Percentiles rank a stretch among this genome's conserved stretches.
These are phyloP conservation scores for Hydroisotoma schaefferi DNA, from an alignment of 2,888 invertebrate genomes.

Conservation along the genomic window DNA sequence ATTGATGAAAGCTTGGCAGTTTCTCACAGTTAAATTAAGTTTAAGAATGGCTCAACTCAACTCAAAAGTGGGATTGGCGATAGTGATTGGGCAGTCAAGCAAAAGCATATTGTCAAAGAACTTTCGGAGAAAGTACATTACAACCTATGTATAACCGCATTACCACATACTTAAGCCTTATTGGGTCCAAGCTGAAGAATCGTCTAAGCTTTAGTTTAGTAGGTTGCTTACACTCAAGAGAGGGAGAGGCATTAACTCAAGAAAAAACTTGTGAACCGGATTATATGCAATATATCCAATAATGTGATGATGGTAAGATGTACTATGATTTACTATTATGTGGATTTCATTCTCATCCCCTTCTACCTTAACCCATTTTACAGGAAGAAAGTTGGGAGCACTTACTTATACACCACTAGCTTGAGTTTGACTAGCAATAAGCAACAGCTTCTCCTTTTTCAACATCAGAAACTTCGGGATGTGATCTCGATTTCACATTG, in stretches of 20 bases:
- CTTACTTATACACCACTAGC: too few species aligned
- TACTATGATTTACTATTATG: slow-evolving; percentile 17
- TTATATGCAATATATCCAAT: slow-evolving; percentile 9
- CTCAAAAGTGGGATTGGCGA: slow-evolving; percentile 8
- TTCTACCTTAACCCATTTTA: slow-evolving; percentile 5
- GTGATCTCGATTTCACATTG: not conserved
- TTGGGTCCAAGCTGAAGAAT: too few species aligned
- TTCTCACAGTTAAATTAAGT: slow-evolving; percentile 17
- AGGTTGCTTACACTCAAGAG: not conserved
- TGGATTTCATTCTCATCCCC: slow-evolving; percentile 3
- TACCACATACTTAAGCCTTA: not conserved
- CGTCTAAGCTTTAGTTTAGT: too few species aligned
- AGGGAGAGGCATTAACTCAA: not conserved
- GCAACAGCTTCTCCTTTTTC: not conserved
- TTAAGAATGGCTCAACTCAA: slow-evolving; percentile 5
- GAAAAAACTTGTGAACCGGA: slow-evolving; percentile 15
- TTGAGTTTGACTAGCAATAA: too few species aligned
- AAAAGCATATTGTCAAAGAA: slow-evolving; percentile 21
- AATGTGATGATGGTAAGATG: slow-evolving; percentile 22
- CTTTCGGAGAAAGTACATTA: not conserved
- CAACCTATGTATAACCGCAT: too few species aligned
- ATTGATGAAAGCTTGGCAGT: slow-evolving; percentile 3
- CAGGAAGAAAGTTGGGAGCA: not conserved
- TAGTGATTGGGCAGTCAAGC: slow-evolving; percentile 39
- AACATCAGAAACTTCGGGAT: slow-evolving; percentile 1